These are phyloP conservation scores for Colletes latitarsis DNA, from an alignment of 1,140 invertebrate species.

Conservation along the genomic window DNA sequence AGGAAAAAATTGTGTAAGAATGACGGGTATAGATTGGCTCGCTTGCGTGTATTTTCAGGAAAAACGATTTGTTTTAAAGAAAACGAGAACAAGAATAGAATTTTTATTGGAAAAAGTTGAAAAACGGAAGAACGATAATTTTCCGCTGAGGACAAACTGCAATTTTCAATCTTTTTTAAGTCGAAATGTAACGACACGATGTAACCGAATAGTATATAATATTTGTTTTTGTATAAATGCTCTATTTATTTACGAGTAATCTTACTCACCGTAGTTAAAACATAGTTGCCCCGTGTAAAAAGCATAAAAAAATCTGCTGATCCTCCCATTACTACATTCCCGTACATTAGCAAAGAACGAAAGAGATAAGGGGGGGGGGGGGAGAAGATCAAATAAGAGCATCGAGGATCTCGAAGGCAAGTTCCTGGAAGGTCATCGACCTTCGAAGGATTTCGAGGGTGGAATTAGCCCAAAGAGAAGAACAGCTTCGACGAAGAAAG, in stretches of 20 bases:
- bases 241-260: not conserved
- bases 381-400: constrained; percentile 41
- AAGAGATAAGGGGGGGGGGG: not conserved
- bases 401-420: not conserved
- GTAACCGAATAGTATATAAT: too few relatives aligned
- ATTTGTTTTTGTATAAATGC: too few relatives aligned
- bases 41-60: not conserved
- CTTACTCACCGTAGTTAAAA: constrained; percentile 14
- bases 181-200: too few relatives aligned
- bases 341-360: constrained; percentile 36
- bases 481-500: not conserved
- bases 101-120: too few relatives aligned
- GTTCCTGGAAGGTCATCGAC: constrained; percentile 36
- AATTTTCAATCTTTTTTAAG: too few relatives aligned
- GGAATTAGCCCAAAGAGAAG: constrained; percentile 28
- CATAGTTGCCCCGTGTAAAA: not conserved
- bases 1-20: too few relatives aligned
- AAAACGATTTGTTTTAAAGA: not conserved
- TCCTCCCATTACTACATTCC: constrained; percentile 28
- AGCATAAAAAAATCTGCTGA: constrained; percentile 15
- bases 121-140: too few relatives aligned
- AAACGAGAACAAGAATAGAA: too few relatives aligned
- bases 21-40: not conserved
- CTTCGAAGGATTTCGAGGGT: constrained; percentile 28
- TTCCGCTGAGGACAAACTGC: too few relatives aligned